phyloP scores from a whole-genome alignment of 2,797 vertebrate genomes.

The Cichlasoma orientale region DNA sequence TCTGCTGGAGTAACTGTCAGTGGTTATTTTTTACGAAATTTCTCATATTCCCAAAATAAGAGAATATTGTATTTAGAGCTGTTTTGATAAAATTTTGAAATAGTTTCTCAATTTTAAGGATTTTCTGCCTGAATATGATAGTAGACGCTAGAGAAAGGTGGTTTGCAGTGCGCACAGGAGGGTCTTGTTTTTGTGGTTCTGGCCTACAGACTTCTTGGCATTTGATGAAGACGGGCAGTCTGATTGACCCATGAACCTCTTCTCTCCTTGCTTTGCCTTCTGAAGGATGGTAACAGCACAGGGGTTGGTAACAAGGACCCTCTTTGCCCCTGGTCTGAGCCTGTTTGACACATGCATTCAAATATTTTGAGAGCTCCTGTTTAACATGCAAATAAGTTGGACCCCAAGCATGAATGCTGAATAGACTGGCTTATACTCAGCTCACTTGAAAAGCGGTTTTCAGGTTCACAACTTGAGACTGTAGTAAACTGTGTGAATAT shows the following conservation, averaged over 20 bases:
- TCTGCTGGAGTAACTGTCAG: no score
- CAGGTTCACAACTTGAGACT: conserved; percentile 3
- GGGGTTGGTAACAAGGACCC: conserved; percentile 20
- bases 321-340: conserved; percentile 3
- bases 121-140: not conserved
- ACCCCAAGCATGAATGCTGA: conserved; percentile 15
- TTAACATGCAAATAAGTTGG: conserved; percentile 63
- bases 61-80: no score
- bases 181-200: conserved; percentile 15
- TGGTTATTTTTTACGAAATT: no score
- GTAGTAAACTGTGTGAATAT: conserved; percentile 12
- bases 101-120: no score
- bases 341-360: conserved; percentile 58
- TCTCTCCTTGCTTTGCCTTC: conserved; percentile 14
- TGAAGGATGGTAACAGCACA: conserved; percentile 20
- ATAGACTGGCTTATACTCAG: not conserved
- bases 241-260: conserved; percentile 20
- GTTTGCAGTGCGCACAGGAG: conserved; percentile 1
- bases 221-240: conserved; percentile 1
- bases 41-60: no score
- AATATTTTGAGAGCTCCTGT: conserved; percentile 41
- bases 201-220: conserved; percentile 12
- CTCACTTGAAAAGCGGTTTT: not conserved
- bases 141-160: not conserved
- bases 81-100: not conserved